phyloP scores from a whole-genome alignment of 2,888 invertebrate species.

The Drosophila stalkeri region DNA sequence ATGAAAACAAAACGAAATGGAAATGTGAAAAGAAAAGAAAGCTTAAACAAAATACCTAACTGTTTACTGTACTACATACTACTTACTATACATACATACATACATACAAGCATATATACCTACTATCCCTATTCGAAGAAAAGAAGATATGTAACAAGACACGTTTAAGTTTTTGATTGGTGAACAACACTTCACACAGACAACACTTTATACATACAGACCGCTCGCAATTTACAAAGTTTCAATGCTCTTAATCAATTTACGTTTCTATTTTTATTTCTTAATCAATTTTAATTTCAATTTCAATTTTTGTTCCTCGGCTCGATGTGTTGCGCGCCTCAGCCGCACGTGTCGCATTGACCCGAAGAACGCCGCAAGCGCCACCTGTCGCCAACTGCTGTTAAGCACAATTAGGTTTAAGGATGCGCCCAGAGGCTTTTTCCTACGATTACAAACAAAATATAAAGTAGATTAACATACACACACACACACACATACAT shows the following conservation, averaged over 20 bases:
- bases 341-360: constrained; percentile 52
- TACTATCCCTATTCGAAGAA: constrained; percentile 43
- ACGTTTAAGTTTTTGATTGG: constrained; percentile 66
- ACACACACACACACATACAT: constrained; percentile 47
- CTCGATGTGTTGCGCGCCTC: constrained; percentile 53
- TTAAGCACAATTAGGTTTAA: constrained; percentile 77
- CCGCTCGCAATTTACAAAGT: constrained; percentile 70
- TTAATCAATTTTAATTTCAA: constrained; percentile 17
- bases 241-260: constrained; percentile 41
- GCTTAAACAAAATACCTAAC: constrained; percentile 61
- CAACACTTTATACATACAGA: constrained; percentile 9
- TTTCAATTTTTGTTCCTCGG: constrained; percentile 60
- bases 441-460: constrained; percentile 61
- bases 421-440: constrained; percentile 78
- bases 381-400: constrained; percentile 65
- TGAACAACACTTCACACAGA: constrained; percentile 32
- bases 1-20: constrained; percentile 35
- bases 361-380: constrained; percentile 62
- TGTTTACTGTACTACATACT: constrained; percentile 76
- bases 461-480: constrained; percentile 44
- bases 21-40: constrained; percentile 50
- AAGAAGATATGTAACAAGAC: constrained; percentile 23
- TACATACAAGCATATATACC: constrained; percentile 50
- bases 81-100: constrained; percentile 55
- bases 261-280: constrained; percentile 25